Evolutionary conservation across 1,140 invertebrate species (phyloP).

Genomic region (Pogonognathellus flavescens): DNA sequence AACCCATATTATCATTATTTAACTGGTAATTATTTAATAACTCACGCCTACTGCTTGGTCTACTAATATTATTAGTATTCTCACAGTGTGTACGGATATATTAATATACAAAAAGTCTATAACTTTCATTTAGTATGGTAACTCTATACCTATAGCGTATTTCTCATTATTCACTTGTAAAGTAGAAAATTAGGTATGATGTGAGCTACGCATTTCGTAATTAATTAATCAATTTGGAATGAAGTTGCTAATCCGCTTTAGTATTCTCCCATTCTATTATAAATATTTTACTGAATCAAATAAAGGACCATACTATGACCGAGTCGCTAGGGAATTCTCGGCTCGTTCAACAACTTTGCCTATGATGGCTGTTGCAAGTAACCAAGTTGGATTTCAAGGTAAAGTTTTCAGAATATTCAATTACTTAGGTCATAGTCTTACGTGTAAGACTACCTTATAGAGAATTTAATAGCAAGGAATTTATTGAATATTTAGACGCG

Average conservation of each 20-base stretch:
- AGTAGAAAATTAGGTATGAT: too few relatives aligned
- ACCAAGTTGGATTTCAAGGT: conserved; percentile 59
- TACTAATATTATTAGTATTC: not conserved
- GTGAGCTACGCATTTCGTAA: too few relatives aligned
- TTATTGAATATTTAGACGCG: not conserved
- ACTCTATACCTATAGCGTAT: too few relatives aligned
- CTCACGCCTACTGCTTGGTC: not conserved
- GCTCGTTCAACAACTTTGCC: conserved; percentile 55
- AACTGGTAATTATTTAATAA: not conserved
- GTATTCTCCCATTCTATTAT: not conserved
- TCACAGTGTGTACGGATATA: not conserved
- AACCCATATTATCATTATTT: conserved; percentile 36
- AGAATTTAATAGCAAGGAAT: not conserved
- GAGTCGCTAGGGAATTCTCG: conserved; percentile 52
- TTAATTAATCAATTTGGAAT: not conserved
- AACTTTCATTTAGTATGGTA: too few relatives aligned
- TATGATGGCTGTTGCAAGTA: conserved; percentile 50
- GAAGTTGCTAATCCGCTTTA: conserved; percentile 3
- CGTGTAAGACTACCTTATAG: not conserved
- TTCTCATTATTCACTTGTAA: too few relatives aligned
- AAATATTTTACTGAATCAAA: not conserved
- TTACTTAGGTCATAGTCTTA: not conserved
- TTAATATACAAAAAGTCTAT: too few relatives aligned
- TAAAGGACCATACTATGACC: conserved; percentile 39
- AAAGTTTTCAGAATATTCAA: conserved; percentile 20